Evolutionary conservation across 2,888 invertebrate genomes (phyloP), one percentile per base, ranked within the genome.

Genomic region (Cotesia congregata): DNA sequence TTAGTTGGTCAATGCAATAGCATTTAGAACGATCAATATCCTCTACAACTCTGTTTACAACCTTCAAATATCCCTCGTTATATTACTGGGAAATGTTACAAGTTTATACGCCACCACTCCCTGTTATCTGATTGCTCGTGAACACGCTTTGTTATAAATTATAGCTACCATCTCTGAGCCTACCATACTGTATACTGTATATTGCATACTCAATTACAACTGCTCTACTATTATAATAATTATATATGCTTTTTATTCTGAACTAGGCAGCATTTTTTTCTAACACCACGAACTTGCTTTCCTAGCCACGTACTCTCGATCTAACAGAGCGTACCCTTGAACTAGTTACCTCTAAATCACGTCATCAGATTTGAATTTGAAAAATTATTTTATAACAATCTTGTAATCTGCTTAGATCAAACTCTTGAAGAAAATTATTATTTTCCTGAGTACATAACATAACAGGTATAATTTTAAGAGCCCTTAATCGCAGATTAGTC

Each of bases 261-360:
- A 72, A 61, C 40, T 39, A n/a, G 17, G n/a, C 30, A 20, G 15
- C 38, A 62, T 72, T 38, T 60, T 70, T 72, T 72, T 72, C 60
- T 30, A 72, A 61, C 71, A 61, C 71, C 59, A 50, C 70, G 30
- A 59, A 30, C 30, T 30, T 30, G 15, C 5, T 38, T 72, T 40
- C 68, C 39, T 15, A 39, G 71, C 61, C 61, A 62, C 39, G 38
- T 72, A 61, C 59, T 72, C 71, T 72, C 61, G 62, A 72, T 72
- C 71, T 72, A 72, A 61, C 61, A 72, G 71, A 72, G 61, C 71
- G 62, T 72, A 60, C 30, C 71, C 71, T 72, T 72, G 71, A 72
- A 72, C 71, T 72, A 62, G 61, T 72, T 62, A 17, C 71, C 5
- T 72, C 62, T 62, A 50, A 50, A 50, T 50, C 50, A 50, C 50